Evolutionary conservation across 2,888 invertebrate genomes (phyloP).

Genomic region (Uloborus plumipes): DNA sequence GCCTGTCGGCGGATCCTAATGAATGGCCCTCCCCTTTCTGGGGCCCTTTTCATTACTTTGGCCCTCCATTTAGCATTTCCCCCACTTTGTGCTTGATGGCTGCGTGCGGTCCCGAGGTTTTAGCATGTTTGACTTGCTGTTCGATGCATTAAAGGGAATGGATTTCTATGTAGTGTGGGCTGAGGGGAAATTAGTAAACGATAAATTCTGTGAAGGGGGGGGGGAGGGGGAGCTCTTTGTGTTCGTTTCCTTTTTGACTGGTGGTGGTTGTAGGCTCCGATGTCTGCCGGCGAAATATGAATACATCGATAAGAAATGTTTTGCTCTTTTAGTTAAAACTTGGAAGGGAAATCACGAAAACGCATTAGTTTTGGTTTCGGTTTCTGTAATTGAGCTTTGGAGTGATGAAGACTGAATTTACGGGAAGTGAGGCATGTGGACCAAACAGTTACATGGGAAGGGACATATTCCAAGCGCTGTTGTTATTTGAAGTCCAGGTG

Average conservation of each 20-base stretch:
- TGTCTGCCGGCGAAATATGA: slow-evolving; percentile 4
- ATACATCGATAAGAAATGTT: background rate
- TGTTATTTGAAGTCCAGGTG: no score
- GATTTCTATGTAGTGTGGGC: slow-evolving; percentile 41
- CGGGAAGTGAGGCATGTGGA: no score
- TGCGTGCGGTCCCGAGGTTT: slow-evolving; percentile 30
- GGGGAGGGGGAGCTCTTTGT: background rate
- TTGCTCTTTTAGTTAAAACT: background rate
- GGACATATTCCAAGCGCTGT: no score
- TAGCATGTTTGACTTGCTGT: slow-evolving; percentile 37
- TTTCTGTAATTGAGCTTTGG: no score
- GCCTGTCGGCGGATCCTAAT: slow-evolving; percentile 64
- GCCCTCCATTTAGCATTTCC: slow-evolving; percentile 60
- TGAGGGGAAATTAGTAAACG: slow-evolving; percentile 4
- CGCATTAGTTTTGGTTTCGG: no score
- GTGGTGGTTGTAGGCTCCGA: background rate
- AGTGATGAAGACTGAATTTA: no score
- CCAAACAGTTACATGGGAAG: no score
- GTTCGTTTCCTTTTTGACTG: background rate
- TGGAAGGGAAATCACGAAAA: no score
- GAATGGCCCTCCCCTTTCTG: slow-evolving; percentile 62
- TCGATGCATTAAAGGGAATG: slow-evolving; percentile 60
- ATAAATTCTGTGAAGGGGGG: background rate
- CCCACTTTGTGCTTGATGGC: slow-evolving; percentile 18
- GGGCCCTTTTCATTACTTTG: slow-evolving; percentile 64